A percentile compares a stretch with the other conserved stretches of the same genome.
These are phyloP conservation scores for Epinephelus cyanopodus DNA, from an alignment of 2,113 vertebrate species.

Conservation along the genomic window DNA sequence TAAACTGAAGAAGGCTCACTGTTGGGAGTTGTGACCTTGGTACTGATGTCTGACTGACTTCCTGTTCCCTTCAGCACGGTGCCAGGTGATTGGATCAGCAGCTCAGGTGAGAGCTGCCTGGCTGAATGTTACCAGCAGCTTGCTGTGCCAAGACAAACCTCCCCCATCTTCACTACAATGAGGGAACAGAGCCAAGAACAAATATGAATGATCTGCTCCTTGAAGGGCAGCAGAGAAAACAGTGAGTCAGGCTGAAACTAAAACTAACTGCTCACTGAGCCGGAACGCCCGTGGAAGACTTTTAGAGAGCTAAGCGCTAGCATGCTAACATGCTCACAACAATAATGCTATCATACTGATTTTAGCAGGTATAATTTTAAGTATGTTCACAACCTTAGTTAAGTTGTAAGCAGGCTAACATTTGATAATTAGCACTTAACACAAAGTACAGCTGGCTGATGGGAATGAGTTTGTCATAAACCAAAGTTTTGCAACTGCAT, in stretches of 20 bases:
- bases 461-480: no score
- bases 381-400: no score
- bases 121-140: neutral
- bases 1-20: neutral
- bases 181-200: constrained; percentile 25
- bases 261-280: neutral
- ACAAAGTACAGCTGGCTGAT: no score
- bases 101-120: constrained; percentile 15
- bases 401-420: no score
- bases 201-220: constrained; percentile 17
- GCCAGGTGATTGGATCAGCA: neutral
- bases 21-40: constrained; percentile 10
- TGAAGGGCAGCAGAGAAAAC: constrained; percentile 3
- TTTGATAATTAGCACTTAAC: no score
- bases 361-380: no score
- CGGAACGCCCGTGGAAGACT: neutral
- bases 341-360: no score
- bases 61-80: neutral
- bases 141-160: constrained; percentile 15
- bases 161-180: constrained; percentile 16
- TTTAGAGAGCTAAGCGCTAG: neutral
- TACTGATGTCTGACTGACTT: constrained; percentile 3
- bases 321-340: no score
- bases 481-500: no score
- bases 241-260: neutral